These are phyloP conservation scores for Chrysolina americana DNA, from an alignment of 2,888 invertebrate genomes.

Conservation along the genomic window DNA sequence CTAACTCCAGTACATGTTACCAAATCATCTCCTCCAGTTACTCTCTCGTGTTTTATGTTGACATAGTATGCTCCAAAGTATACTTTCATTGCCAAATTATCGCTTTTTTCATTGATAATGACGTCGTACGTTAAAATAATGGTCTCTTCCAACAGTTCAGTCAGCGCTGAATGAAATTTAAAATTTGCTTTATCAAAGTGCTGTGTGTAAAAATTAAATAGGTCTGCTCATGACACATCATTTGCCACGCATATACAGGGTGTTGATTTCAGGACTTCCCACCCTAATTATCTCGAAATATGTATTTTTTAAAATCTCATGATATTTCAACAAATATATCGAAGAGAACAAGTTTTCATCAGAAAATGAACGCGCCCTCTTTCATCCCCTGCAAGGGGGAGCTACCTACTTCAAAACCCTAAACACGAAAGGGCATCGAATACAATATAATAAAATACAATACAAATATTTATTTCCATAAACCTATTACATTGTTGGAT, in stretches of 20 bases:
- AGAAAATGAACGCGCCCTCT: no score
- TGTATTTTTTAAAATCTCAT: no score
- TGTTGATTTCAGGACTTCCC: no score
- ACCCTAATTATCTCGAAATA: no score
- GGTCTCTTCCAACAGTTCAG: not conserved
- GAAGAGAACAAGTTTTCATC: no score
- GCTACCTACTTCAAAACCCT: no score
- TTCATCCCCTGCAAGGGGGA: no score
- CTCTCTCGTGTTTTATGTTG: not conserved
- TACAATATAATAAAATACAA: no score
- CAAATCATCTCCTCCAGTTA: not conserved
- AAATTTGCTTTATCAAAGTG: not conserved
- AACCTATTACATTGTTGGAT: no score
- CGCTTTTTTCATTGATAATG: not conserved
- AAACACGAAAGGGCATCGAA: no score
- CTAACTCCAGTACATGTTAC: not conserved
- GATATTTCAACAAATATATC: no score
- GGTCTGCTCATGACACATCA: not conserved
- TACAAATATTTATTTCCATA: no score
- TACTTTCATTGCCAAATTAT: not conserved
- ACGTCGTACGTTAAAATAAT: not conserved
- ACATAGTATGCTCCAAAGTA: not conserved
- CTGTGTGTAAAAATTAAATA: not conserved
- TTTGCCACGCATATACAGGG: not conserved
- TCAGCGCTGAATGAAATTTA: not conserved